Evolutionary conservation across 2,113 vertebrate species (phyloP), one percentile per base, ranked within the genome.

Genomic region (Ardeotis arabs): DNA sequence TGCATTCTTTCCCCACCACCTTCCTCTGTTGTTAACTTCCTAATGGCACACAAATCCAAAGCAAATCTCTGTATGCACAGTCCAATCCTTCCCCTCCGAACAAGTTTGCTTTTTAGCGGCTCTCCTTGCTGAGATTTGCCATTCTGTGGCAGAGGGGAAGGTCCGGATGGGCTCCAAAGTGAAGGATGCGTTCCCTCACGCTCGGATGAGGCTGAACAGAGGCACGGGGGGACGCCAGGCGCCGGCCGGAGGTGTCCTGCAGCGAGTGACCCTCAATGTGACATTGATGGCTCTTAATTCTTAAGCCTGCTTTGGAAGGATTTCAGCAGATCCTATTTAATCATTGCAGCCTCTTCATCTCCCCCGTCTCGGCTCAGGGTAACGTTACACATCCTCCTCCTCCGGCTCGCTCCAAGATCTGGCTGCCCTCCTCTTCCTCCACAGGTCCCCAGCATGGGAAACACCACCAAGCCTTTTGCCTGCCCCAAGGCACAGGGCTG

Each of bases 301-400:
- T 95, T 98, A 98, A 98, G 96, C 97, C 97, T 88, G 94, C 96
- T 97, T 98, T 97, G 97, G 97, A 97, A 96, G 97, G 97, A 98
- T 97, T 98, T 96, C 89, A 95, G 88, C 63, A 96, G 95, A 98
- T 97, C 97, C 96, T 85, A 75, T 96, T 97, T 97, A 98, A 98
- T 97, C 96, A 80, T 97, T 49, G 70, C 82, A 94, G 87, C 94
- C 95, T 90, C 93, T 96, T 95, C 96, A 93, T 81, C 94, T 93
- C 87, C 68, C 49, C 75, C 7, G 22, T 82, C 94, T 84, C 72
- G 3, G 85, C 85, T 59, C 22, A 4, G 85, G 82, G 92, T 41
- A 66, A 25, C 1, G 2, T 70, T 55, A 74, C 0, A 6, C 28
- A 4, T 55, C 83, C 79, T 92, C 64, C 96, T 96, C 90, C 25